These are phyloP conservation scores for Typhlichthys subterraneus DNA, from an alignment of 2,797 vertebrate genomes.

Conservation along the genomic window DNA sequence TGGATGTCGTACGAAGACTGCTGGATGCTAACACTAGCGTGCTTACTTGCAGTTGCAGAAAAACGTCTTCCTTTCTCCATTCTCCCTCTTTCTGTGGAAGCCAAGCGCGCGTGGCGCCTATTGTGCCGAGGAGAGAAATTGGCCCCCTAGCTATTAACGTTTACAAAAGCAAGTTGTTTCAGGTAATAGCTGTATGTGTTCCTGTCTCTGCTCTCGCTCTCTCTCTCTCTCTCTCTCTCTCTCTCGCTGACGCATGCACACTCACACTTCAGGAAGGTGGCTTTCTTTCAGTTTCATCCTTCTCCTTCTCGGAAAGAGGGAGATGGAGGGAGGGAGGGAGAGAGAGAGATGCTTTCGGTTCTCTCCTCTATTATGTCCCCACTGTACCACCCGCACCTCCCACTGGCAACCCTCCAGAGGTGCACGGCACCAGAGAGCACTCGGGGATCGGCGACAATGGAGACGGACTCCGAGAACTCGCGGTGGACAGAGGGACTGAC, in stretches of 20 bases:
- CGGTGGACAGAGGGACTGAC: too few species aligned
- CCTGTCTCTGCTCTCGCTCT: constrained; percentile 8
- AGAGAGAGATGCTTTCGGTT: too few species aligned
- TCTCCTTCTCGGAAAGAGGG: constrained; percentile 5
- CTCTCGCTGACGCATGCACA: background rate
- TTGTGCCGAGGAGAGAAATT: constrained; percentile 55
- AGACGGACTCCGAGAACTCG: too few species aligned
- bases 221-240: background rate
- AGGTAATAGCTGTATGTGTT: constrained; percentile 56
- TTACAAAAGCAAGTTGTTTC: constrained; percentile 63
- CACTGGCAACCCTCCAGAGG: too few species aligned
- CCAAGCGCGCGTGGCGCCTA: constrained; percentile 34
- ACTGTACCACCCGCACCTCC: too few species aligned
- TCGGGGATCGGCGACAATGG: too few species aligned
- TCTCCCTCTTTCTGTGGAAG: constrained; percentile 22
- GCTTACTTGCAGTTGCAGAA: background rate
- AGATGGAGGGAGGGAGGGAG: constrained; percentile 23
- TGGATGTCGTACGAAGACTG: constrained; percentile 41
- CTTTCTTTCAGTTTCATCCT: too few species aligned
- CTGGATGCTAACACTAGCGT: background rate
- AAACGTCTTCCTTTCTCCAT: background rate
- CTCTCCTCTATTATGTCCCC: too few species aligned
- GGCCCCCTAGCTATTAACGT: constrained; percentile 43
- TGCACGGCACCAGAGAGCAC: too few species aligned
- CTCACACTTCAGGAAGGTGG: background rate